These are phyloP conservation scores for Muntiacus muntjak DNA, from an alignment of 2,113 vertebrate species.

Conservation along the genomic window DNA sequence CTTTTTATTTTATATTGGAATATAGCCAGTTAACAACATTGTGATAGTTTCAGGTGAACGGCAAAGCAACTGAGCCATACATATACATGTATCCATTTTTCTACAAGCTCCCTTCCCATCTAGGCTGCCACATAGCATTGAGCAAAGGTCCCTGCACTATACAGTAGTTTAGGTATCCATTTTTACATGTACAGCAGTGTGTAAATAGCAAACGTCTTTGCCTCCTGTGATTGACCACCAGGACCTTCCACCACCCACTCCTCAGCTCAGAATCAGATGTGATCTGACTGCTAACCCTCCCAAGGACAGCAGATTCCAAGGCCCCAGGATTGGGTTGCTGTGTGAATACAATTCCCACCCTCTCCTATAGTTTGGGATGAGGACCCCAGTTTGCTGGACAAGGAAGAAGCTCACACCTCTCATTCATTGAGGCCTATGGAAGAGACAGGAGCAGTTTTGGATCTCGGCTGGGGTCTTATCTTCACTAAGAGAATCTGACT, in stretches of 20 bases:
- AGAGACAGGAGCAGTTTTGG: background rate
- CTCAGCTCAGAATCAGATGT: background rate
- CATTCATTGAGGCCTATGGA: background rate
- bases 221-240: background rate
- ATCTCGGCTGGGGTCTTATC: background rate
- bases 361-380: background rate
- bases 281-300: background rate
- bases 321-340: background rate
- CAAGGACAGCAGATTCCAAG: background rate
- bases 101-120: background rate
- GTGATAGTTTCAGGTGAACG: background rate
- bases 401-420: background rate
- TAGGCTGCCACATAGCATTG: background rate
- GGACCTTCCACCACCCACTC: background rate
- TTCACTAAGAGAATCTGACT: background rate
- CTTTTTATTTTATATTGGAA: background rate
- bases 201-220: background rate
- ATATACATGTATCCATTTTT: background rate
- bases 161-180: background rate
- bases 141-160: background rate
- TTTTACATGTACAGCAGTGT: background rate
- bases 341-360: background rate
- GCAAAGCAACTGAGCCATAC: background rate
- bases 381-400: background rate
- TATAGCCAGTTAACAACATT: background rate